These are phyloP conservation scores for Clupea harengus DNA, from an alignment of 2,113 vertebrate genomes.

Conservation along the genomic window DNA sequence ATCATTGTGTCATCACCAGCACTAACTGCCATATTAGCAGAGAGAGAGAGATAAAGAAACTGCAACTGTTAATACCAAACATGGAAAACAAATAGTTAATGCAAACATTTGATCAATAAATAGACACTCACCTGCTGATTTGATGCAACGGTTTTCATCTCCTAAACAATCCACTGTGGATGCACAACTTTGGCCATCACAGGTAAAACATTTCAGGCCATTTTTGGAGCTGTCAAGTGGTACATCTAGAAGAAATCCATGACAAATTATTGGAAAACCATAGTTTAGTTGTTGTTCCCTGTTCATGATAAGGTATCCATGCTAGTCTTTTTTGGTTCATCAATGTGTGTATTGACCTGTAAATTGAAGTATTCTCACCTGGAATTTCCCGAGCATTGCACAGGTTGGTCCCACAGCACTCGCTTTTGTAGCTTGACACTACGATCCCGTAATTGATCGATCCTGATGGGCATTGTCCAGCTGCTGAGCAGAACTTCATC, in stretches of 20 bases:
- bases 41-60: not conserved
- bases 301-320: not conserved
- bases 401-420: constrained; percentile 33
- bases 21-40: constrained; percentile 14
- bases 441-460: constrained; percentile 36
- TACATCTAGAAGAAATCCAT: constrained; percentile 19
- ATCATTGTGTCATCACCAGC: constrained; percentile 8
- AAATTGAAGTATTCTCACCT: not conserved
- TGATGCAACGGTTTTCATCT: constrained; percentile 36
- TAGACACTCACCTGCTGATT: constrained; percentile 29
- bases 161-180: constrained; percentile 31
- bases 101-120: too few relatives aligned
- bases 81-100: too few relatives aligned
- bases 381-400: constrained; percentile 30
- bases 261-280: not conserved
- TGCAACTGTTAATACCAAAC: not conserved
- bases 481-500: constrained; percentile 34
- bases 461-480: constrained; percentile 19
- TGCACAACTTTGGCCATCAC: constrained; percentile 28
- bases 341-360: too few relatives aligned
- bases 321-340: too few relatives aligned
- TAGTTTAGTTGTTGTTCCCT: not conserved
- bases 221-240: constrained; percentile 17
- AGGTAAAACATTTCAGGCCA: constrained; percentile 35
- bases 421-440: constrained; percentile 20